Conservation (phyloP, 2,113 vertebrate genomes). For the Baryphthengus martii region DNA sequence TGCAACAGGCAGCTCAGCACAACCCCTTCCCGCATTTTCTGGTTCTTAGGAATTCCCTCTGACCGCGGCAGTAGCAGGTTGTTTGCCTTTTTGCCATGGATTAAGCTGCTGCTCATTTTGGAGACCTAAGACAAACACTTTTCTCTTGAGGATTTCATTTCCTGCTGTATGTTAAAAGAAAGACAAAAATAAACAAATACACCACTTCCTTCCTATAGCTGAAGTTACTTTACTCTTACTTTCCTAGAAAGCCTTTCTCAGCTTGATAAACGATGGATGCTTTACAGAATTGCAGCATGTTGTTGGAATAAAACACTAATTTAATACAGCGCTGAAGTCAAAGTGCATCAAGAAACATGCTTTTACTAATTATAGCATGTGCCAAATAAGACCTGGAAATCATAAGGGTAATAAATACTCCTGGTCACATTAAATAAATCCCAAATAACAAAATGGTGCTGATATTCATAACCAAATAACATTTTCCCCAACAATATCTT, state of each 20-base stretch:
- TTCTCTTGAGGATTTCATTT: neutral
- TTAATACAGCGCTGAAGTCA: neutral
- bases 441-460: neutral
- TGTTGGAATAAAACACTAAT: neutral
- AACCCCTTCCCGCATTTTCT: neutral
- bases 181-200: neutral
- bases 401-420: neutral
- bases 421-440: neutral
- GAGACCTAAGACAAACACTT: neutral
- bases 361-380: neutral
- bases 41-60: conserved; percentile 3
- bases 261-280: neutral
- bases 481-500: neutral
- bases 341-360: neutral
- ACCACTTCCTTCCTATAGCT: neutral
- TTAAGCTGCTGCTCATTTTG: neutral
- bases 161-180: neutral
- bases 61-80: conserved; percentile 5
- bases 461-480: neutral
- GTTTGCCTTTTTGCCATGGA: neutral
- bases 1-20: neutral
- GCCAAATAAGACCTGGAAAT: neutral
- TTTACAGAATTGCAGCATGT: neutral
- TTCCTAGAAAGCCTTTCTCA: neutral
- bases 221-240: neutral